Percentiles rank a stretch among this genome's conserved stretches.
Conservation (phyloP, 2,113 vertebrate genomes). For the Malurus elegans region DNA sequence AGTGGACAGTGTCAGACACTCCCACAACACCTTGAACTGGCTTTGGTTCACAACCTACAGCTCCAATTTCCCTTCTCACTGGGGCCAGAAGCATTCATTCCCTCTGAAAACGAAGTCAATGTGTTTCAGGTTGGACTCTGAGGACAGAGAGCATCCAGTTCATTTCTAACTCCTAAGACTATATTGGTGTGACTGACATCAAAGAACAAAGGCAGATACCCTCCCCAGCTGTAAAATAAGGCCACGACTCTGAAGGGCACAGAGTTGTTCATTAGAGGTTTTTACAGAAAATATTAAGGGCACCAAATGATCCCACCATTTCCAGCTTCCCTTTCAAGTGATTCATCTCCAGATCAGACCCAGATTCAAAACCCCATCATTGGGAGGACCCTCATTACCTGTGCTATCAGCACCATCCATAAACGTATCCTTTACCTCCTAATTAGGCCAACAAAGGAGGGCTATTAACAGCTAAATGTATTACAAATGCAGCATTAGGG, state of each 20-base stretch:
- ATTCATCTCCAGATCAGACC: conserved; percentile 49
- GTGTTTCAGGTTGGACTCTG: background rate
- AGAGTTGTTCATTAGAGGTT: conserved; percentile 19
- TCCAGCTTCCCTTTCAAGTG: conserved; percentile 44
- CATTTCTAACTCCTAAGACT: background rate
- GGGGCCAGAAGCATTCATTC: background rate
- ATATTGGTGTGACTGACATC: background rate
- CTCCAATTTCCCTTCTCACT: background rate
- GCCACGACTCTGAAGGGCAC: conserved; percentile 29
- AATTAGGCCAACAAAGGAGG: conserved; percentile 60
- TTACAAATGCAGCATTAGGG: conserved; percentile 61
- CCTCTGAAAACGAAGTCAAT: conserved; percentile 17
- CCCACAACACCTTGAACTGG: background rate
- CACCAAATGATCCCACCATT: conserved; percentile 25
- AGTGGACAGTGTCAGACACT: background rate
- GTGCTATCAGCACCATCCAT: conserved; percentile 38
- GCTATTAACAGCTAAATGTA: conserved; percentile 58
- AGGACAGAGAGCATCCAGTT: background rate
- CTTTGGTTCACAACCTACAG: background rate
- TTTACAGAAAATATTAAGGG: conserved; percentile 27
- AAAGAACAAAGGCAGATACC: conserved; percentile 32
- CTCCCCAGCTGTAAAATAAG: conserved; percentile 51
- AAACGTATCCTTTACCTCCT: conserved; percentile 52
- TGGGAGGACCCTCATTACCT: conserved; percentile 48
- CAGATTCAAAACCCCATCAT: conserved; percentile 21